Evolutionary conservation across 2,888 invertebrate species (phyloP).

Genomic region (Lithophane socia): DNA sequence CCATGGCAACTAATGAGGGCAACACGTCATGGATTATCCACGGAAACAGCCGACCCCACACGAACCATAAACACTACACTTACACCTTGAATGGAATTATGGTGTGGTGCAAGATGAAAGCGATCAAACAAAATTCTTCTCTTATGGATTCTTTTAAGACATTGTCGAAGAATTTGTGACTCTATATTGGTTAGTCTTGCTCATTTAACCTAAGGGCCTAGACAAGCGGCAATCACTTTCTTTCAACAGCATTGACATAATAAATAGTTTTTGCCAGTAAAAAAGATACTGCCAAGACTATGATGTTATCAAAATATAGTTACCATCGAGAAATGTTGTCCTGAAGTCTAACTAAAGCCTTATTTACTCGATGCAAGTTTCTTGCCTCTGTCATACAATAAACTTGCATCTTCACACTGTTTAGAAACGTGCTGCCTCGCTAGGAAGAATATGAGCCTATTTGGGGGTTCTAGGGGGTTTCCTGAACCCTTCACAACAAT

Average conservation of each 20-base stretch:
- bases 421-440: too few species aligned
- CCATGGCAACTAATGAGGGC: constrained; percentile 19
- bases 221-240: too few species aligned
- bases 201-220: background rate
- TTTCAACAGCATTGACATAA: too few species aligned
- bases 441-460: too few species aligned
- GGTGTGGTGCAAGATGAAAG: constrained; percentile 35
- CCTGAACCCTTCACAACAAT: too few species aligned
- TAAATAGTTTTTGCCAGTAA: too few species aligned
- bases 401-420: too few species aligned
- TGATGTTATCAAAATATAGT: background rate
- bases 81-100: constrained; percentile 63
- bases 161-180: background rate
- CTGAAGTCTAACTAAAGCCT: background rate
- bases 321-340: background rate
- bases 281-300: background rate
- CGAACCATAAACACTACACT: constrained; percentile 65
- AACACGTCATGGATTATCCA: constrained; percentile 54
- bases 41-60: constrained; percentile 42
- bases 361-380: background rate
- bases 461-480: too few species aligned
- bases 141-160: background rate
- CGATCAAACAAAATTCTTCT: background rate
- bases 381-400: background rate
- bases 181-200: background rate